Percentiles rank a stretch among this genome's conserved stretches.
Conservation (phyloP, 2,113 vertebrate genomes). For the Seriola dumerili region DNA sequence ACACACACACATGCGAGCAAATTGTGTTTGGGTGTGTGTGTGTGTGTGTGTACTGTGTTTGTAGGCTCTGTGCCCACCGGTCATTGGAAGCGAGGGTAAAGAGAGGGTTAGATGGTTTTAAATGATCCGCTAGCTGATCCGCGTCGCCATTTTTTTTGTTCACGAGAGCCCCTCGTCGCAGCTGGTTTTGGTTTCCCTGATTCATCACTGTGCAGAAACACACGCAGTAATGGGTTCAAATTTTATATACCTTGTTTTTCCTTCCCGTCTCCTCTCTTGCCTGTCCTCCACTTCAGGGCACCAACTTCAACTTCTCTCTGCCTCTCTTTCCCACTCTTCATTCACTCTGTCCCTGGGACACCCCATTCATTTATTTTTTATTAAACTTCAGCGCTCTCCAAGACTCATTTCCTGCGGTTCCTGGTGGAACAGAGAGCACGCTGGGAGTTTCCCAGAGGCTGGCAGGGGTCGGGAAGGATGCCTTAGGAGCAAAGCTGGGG, state of each 20-base stretch:
- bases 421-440: slow-evolving; percentile 78
- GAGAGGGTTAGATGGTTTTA: slow-evolving; percentile 65
- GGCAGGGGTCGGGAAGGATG: slow-evolving; percentile 76
- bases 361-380: slow-evolving; percentile 87
- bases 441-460: slow-evolving; percentile 82
- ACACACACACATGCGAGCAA: slow-evolving; percentile 18
- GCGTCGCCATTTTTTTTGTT: slow-evolving; percentile 57
- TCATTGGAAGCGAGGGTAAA: slow-evolving; percentile 62
- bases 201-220: slow-evolving; percentile 73
- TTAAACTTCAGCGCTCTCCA: slow-evolving; percentile 86
- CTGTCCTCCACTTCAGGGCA: slow-evolving; percentile 65
- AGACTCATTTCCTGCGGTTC: slow-evolving; percentile 86
- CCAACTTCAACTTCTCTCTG: slow-evolving; percentile 45
- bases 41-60: slow-evolving; percentile 60
- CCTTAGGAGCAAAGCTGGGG: slow-evolving; percentile 56
- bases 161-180: slow-evolving; percentile 55
- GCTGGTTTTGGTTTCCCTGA: slow-evolving; percentile 82
- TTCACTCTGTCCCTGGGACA: slow-evolving; percentile 81
- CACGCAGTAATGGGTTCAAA: slow-evolving; percentile 67
- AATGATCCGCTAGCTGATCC: slow-evolving; percentile 69
- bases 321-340: slow-evolving; percentile 59
- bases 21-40: slow-evolving; percentile 58
- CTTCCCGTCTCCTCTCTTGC: slow-evolving; percentile 44
- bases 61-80: slow-evolving; percentile 59
- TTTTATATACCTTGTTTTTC: slow-evolving; percentile 65